phyloP scores from a whole-genome alignment of 1,140 invertebrate genomes.

The Rhagoletis pomonella region DNA sequence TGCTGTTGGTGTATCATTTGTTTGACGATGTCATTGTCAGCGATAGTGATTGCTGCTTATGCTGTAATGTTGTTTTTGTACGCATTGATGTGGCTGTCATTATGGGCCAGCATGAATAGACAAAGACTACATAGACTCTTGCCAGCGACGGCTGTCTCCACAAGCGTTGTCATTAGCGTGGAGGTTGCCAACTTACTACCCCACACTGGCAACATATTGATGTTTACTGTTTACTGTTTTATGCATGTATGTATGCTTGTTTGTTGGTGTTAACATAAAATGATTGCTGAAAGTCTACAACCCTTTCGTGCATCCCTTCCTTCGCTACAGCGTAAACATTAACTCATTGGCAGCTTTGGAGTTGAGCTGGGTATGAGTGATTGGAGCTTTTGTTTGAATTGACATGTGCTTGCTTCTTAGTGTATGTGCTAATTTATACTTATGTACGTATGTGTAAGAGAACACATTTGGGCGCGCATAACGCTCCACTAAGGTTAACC shows the following conservation, averaged over 20 bases:
- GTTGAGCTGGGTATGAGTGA: conserved; percentile 7
- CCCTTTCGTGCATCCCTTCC: neutral
- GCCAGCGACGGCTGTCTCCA: neutral
- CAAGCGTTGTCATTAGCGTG: neutral
- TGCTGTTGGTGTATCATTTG: conserved; percentile 25
- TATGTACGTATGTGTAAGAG: neutral
- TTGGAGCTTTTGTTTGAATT: conserved; percentile 41
- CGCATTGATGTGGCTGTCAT: conserved; percentile 41
- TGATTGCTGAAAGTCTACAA: neutral
- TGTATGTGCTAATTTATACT: neutral
- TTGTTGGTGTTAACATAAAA: neutral
- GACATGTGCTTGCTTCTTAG: conserved; percentile 1
- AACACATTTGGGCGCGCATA: neutral
- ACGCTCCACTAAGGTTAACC: no score
- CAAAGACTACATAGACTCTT: neutral
- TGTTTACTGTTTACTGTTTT: neutral
- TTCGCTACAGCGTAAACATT: neutral
- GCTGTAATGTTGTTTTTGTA: neutral
- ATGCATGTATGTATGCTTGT: no score
- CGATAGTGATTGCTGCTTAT: conserved; percentile 2
- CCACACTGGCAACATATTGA: neutral
- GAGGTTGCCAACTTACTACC: neutral
- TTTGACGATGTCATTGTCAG: conserved; percentile 44
- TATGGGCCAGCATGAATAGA: neutral
- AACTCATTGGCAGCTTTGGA: neutral